Conservation (phyloP, 2,888 invertebrate genomes). For the Chymomyza fuscimana region DNA sequence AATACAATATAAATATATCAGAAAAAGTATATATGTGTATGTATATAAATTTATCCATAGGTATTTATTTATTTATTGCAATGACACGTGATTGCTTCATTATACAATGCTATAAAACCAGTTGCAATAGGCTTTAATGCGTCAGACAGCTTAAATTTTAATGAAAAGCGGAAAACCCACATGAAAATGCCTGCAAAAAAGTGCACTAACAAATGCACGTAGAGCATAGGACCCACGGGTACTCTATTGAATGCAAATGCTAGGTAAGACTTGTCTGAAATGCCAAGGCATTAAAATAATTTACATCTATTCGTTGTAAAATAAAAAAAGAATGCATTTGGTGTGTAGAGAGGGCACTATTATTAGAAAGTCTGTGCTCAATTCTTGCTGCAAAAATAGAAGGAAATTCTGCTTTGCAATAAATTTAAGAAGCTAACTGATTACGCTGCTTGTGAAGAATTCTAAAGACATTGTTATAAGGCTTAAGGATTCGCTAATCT, state of each 20-base stretch:
- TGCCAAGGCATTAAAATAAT: constrained; percentile 46
- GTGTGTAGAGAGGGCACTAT: background rate
- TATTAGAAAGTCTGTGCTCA: background rate
- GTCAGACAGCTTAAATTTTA: background rate
- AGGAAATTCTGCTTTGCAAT: background rate
- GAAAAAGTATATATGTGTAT: background rate
- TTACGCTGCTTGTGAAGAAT: background rate
- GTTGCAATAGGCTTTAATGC: background rate
- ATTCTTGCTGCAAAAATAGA: background rate
- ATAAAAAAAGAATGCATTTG: background rate
- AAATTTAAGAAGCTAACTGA: background rate
- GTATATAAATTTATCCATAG: background rate
- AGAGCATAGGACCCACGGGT: background rate
- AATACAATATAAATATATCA: background rate
- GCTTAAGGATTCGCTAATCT: too few species aligned
- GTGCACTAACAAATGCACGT: background rate
- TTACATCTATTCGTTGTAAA: constrained; percentile 41
- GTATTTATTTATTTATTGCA: constrained; percentile 40
- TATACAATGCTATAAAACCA: background rate
- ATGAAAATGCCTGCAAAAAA: background rate
- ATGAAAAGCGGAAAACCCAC: background rate
- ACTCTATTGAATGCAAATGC: constrained; percentile 22
- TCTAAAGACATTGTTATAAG: too few species aligned
- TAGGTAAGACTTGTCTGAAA: constrained; percentile 28
- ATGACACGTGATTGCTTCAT: constrained; percentile 45